Evolutionary conservation across 2,797 vertebrate species (phyloP).

Genomic region (Oreochromis mossambicus): DNA sequence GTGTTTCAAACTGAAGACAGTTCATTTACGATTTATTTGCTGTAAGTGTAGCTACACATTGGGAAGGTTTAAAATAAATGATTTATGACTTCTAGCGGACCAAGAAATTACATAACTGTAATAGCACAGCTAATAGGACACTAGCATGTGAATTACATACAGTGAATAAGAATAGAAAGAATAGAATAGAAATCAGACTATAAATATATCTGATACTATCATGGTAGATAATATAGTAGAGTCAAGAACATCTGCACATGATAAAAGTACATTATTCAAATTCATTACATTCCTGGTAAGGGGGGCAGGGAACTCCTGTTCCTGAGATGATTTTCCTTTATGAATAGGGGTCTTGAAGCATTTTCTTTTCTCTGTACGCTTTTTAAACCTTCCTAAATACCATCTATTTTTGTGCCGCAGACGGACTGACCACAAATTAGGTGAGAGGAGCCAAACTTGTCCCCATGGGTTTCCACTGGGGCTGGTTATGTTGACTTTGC

Average conservation of each 20-base stretch:
- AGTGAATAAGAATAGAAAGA: not conserved
- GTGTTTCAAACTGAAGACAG: not conserved
- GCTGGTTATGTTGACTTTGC: slow-evolving; percentile 54
- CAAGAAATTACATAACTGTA: not conserved
- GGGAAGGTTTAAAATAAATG: not conserved
- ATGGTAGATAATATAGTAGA: not conserved
- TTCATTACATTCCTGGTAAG: not conserved
- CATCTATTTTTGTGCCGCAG: slow-evolving; percentile 54
- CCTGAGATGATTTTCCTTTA: not conserved
- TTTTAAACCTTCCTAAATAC: slow-evolving; percentile 47
- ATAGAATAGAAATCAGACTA: not conserved
- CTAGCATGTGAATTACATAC: not conserved
- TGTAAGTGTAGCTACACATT: not conserved
- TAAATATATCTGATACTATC: not conserved
- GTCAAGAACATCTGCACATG: not conserved
- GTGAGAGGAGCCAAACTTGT: slow-evolving; percentile 51
- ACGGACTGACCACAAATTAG: slow-evolving; percentile 55
- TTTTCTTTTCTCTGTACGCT: not conserved
- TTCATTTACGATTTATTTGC: not conserved
- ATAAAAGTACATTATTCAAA: not conserved
- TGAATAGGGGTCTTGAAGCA: slow-evolving; percentile 4
- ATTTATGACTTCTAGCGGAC: not conserved
- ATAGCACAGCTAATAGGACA: not conserved
- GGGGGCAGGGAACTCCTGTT: not conserved
- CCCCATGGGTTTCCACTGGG: slow-evolving; percentile 52